Conservation (phyloP, 2,113 vertebrate species). For the Mionectes macconnelli region DNA sequence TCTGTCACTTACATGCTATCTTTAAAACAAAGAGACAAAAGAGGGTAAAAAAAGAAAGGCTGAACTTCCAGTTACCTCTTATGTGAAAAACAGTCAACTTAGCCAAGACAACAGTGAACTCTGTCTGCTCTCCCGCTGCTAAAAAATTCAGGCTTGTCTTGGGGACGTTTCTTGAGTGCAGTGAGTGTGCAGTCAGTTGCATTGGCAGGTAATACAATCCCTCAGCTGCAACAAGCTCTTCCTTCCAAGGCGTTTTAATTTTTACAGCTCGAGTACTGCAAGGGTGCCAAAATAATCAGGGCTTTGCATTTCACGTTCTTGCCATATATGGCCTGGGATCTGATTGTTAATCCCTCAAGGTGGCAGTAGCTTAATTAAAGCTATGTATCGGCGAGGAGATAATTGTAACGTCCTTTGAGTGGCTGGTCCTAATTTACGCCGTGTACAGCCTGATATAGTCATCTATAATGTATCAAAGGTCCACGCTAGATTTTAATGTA, state of each 20-base stretch:
- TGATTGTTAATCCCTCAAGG: slow-evolving; percentile 54
- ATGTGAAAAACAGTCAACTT: background rate
- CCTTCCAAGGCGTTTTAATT: slow-evolving; percentile 35
- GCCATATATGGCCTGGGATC: background rate
- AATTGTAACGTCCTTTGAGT: slow-evolving; percentile 48
- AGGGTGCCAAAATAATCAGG: slow-evolving; percentile 39
- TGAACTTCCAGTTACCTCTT: background rate
- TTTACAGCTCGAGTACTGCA: slow-evolving; percentile 6
- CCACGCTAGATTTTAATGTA: slow-evolving; percentile 19
- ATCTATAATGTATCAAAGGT: slow-evolving; percentile 49
- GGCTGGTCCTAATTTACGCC: background rate
- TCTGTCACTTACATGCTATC: background rate
- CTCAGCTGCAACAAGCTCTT: background rate
- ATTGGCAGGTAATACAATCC: slow-evolving; percentile 33
- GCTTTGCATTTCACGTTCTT: slow-evolving; percentile 46
- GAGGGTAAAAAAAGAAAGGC: background rate
- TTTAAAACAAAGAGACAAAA: background rate
- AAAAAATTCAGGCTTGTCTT: slow-evolving; percentile 1
- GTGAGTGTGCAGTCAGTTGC: background rate
- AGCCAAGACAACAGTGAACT: slow-evolving; percentile 26
- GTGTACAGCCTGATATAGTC: slow-evolving; percentile 28
- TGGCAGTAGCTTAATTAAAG: slow-evolving; percentile 66
- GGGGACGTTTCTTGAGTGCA: background rate
- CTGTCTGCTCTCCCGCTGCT: background rate
- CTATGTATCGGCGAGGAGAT: slow-evolving; percentile 15